Conservation (phyloP, 2,797 vertebrate genomes). For the Thunnus albacares region DNA sequence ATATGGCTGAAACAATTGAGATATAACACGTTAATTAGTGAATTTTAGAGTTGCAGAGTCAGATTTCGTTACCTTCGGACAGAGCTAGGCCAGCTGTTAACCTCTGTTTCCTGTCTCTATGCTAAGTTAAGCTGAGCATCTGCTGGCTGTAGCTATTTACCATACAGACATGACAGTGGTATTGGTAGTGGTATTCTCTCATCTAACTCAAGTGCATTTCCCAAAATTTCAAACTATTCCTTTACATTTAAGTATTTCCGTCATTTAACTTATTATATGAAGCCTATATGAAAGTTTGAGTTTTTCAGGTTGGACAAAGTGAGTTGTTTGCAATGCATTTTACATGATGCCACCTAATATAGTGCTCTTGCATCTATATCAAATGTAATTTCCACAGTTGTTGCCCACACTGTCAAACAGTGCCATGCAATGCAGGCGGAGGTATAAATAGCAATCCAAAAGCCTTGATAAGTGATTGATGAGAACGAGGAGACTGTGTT, state of each 20-base stretch:
- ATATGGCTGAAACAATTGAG: too few relatives aligned
- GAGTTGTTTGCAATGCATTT: background rate
- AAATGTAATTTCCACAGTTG: conserved; percentile 57
- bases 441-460: conserved; percentile 83
- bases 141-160: background rate
- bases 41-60: background rate
- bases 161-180: background rate
- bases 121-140: background rate
- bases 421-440: conserved; percentile 56
- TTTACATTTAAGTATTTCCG: background rate
- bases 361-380: conserved; percentile 28
- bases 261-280: background rate
- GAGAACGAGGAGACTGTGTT: conserved; percentile 71
- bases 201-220: background rate
- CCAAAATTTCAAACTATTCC: background rate
- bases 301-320: background rate
- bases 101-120: background rate
- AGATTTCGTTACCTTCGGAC: background rate
- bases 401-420: conserved; percentile 42
- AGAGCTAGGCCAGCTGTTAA: background rate
- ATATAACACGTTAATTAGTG: background rate
- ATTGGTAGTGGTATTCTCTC: background rate
- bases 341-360: background rate
- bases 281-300: background rate
- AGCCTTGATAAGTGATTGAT: conserved; percentile 83